A percentile compares a stretch with the other conserved stretches of the same genome.
phyloP scores from a whole-genome alignment of 2,113 vertebrate species.

The Fregetta grallaria region DNA sequence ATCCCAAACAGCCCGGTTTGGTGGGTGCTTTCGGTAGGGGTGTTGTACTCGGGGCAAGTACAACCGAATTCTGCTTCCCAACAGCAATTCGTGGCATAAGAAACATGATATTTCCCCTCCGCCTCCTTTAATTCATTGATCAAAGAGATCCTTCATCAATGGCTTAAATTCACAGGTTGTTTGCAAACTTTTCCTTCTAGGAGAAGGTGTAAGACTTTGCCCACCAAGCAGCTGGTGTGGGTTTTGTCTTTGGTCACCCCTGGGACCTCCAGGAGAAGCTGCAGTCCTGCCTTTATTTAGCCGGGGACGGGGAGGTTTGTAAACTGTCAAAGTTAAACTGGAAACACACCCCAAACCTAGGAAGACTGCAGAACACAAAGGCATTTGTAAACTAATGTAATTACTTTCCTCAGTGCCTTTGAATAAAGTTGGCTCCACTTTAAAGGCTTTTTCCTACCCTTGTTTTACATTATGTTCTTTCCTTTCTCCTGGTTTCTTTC shows the following conservation, averaged over 20 bases:
- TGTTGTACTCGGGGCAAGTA: not conserved
- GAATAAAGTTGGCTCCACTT: conserved; percentile 57
- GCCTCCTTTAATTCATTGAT: not conserved
- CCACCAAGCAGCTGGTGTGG: not conserved
- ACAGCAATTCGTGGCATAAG: not conserved
- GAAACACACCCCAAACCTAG: conserved; percentile 30
- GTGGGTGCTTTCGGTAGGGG: not conserved
- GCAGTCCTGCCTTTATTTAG: conserved; percentile 11
- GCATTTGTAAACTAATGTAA: conserved; percentile 45
- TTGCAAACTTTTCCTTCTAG: not conserved
- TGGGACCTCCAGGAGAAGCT: not conserved
- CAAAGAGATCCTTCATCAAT: conserved; percentile 8
- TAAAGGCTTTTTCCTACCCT: conserved; percentile 59
- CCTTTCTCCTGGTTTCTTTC: conserved; percentile 38
- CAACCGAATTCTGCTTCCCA: not conserved
- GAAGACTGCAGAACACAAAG: conserved; percentile 40
- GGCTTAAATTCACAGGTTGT: not conserved
- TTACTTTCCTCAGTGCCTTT: conserved; percentile 63
- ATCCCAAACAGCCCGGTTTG: conserved; percentile 28
- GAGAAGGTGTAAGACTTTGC: not conserved
- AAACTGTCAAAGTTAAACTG: conserved; percentile 33
- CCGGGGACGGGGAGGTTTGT: not conserved
- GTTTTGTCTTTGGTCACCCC: not conserved
- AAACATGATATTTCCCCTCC: not conserved
- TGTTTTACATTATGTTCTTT: conserved; percentile 31